Base-by-base conservation (phyloP, 35 echinoderm and acorn worm species). In the Heliocidaris erythrogramma region DNA sequence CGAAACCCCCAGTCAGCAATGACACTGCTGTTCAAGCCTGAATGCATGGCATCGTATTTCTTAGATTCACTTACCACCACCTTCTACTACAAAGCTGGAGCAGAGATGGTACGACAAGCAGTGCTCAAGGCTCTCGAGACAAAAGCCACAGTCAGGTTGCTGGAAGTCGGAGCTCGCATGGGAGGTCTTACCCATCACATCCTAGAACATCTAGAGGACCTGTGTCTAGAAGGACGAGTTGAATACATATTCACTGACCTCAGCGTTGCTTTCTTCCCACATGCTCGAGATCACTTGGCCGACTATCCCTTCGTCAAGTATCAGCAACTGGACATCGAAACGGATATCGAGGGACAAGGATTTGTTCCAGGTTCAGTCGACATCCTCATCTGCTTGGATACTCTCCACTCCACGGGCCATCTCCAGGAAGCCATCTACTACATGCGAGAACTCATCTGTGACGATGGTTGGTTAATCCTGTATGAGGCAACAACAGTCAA, bases 191-290 rank as follows among this genome's bases (percentile, higher is more conserved):
- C 98, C 12, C 94, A 93, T 48, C 95, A 97, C 95, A 96, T 99
- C 56, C 85, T 97, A 47, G 53, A 96, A 90, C 95, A 78, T 53
- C 90, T 99, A 4, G 97, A 97, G n/a, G 94, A 96, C 24, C 50
- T 95, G 13, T 96, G 96, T 48, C 59, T 93, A 60, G 94, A 97
- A 88, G 94, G 93, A n/a, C 94, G 94, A 60, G 94, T 99, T n/a
- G 98, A 99, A 69, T 99, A 99, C 86, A 92, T 99, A 24, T 99
- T 99, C 95, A 99, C 98, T 21, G 98, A 99, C 69, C 42, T 99
- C 87, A 99, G 97, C 71, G 98, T 96, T 30, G 94, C 98, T 32
- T 99, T 99, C 94, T 99, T 99, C 94, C 93, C 92, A n/a, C 98
- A 99, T 92, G 98, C 97, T 16, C 92, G 95, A 47, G 95, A 96